Evolutionary conservation across 2,797 vertebrate genomes (phyloP).

Genomic region (Hemitrygon akajei): DNA sequence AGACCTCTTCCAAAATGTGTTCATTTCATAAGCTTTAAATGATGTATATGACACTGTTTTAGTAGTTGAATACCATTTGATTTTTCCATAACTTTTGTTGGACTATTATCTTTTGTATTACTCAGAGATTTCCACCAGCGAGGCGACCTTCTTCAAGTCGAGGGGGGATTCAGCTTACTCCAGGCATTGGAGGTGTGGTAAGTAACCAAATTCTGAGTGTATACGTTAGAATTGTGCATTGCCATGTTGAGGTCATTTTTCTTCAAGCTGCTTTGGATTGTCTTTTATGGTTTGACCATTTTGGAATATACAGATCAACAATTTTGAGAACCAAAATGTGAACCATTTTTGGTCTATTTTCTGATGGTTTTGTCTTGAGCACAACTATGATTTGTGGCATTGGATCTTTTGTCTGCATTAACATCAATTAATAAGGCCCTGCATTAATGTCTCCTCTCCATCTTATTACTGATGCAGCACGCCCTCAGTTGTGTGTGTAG

Average conservation of each 20-base stretch:
- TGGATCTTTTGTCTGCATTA: background rate
- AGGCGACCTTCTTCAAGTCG: slow-evolving; percentile 42
- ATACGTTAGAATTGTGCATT: slow-evolving; percentile 40
- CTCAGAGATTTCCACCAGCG: slow-evolving; percentile 27
- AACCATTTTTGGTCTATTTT: background rate
- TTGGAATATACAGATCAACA: background rate
- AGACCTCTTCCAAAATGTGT: background rate
- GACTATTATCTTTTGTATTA: background rate
- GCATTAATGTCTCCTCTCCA: background rate
- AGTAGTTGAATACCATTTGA: background rate
- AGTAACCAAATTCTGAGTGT: slow-evolving; percentile 50
- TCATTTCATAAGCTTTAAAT: background rate
- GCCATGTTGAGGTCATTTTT: background rate
- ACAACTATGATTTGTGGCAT: background rate
- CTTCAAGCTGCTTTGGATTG: background rate
- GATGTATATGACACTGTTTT: background rate
- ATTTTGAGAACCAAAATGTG: background rate
- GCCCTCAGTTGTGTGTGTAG: too few relatives aligned
- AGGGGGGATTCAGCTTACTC: slow-evolving; percentile 74
- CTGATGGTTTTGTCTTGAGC: background rate
- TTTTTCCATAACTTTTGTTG: background rate
- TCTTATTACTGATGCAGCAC: background rate
- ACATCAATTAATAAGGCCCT: background rate
- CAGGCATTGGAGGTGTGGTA: slow-evolving; percentile 75
- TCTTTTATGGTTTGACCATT: background rate